phyloP scores from a whole-genome alignment of 2,113 vertebrate species.

The Illadopsis cleaveri region DNA sequence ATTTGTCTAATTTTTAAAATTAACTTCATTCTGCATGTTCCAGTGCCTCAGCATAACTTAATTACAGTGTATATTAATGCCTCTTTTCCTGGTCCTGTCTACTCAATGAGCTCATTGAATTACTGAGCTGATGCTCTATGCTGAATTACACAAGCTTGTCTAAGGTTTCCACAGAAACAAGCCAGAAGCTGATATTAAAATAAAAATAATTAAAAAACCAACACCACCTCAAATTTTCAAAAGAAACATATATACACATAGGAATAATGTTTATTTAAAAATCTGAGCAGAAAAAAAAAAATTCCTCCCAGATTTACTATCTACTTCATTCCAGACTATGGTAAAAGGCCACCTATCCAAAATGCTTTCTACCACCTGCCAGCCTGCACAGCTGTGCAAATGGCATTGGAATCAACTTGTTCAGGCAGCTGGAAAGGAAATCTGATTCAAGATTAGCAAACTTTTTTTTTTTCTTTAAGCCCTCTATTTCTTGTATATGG shows the following conservation, averaged over 20 bases:
- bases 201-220: background rate
- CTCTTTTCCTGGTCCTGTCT: background rate
- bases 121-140: background rate
- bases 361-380: conserved; percentile 20
- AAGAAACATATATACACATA: background rate
- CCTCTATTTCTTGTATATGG: background rate
- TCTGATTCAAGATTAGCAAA: background rate
- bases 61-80: background rate
- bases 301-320: background rate
- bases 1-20: background rate
- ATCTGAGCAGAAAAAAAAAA: background rate
- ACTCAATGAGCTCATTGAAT: background rate
- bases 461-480: background rate
- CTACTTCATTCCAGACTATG: background rate
- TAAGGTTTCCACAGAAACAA: background rate
- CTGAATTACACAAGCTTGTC: background rate
- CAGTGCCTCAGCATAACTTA: background rate
- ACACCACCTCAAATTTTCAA: background rate
- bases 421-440: conserved; percentile 31
- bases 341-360: conserved; percentile 3
- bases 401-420: conserved; percentile 16
- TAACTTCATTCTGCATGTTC: background rate
- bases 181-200: background rate
- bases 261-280: background rate
- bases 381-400: conserved; percentile 38